A percentile compares a stretch with the other conserved stretches of the same genome.
phyloP scores from a whole-genome alignment of 1,140 invertebrate genomes.

The Brachionus asplanchnoidis region DNA sequence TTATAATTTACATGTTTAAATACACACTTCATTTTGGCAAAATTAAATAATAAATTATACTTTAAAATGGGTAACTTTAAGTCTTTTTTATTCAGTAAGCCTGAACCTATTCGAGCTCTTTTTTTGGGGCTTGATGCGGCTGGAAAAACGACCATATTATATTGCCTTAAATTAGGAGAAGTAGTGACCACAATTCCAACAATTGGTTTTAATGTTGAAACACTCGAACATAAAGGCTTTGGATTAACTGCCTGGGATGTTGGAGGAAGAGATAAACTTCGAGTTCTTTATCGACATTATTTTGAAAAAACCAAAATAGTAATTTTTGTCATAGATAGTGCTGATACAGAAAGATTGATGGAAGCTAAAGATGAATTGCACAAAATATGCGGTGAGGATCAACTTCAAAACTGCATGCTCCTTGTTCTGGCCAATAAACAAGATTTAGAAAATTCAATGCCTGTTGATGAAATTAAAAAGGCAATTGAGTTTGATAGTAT shows the following conservation, averaged over 20 bases:
- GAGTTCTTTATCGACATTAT: slow-evolving; percentile 52
- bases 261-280: slow-evolving; percentile 55
- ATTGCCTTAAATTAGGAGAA: slow-evolving; percentile 92
- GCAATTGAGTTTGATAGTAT: slow-evolving; percentile 18
- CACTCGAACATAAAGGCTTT: slow-evolving; percentile 63
- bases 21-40: not conserved
- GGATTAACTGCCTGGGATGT: slow-evolving; percentile 59
- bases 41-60: not conserved
- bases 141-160: slow-evolving; percentile 55
- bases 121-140: slow-evolving; percentile 54
- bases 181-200: slow-evolving; percentile 54
- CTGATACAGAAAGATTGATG: slow-evolving; percentile 49
- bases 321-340: slow-evolving; percentile 52
- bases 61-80: not conserved
- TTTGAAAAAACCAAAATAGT: slow-evolving; percentile 52
- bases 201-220: slow-evolving; percentile 86
- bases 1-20: not conserved
- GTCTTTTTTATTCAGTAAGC: slow-evolving; percentile 66
- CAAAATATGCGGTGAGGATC: slow-evolving; percentile 32
- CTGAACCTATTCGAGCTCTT: slow-evolving; percentile 70
- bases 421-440: slow-evolving; percentile 38
- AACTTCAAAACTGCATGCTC: slow-evolving; percentile 69
- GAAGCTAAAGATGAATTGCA: slow-evolving; percentile 50
- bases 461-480: slow-evolving; percentile 72
- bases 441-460: not conserved